Conservation (phyloP, 2,797 vertebrate species). For the Chelon labrosus region DNA sequence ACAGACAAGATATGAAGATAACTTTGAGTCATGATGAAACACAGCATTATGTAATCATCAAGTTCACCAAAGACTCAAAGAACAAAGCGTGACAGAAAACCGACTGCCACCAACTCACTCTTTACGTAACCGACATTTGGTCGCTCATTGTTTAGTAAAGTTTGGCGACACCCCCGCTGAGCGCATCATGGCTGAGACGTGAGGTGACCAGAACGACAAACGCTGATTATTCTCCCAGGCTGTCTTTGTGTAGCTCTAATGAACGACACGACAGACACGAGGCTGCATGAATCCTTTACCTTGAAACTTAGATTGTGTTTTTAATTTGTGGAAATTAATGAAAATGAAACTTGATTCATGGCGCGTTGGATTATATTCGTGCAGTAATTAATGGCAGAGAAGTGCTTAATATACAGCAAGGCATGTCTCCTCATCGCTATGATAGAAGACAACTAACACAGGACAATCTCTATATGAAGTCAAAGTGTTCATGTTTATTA, state of each 20-base stretch:
- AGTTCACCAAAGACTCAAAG: not conserved
- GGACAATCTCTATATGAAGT: not conserved
- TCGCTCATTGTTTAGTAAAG: constrained; percentile 36
- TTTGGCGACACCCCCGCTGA: constrained; percentile 46
- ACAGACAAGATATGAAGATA: not conserved
- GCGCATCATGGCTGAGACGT: constrained; percentile 26
- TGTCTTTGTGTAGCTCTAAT: constrained; percentile 13
- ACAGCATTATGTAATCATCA: not conserved
- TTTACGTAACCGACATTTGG: constrained; percentile 56
- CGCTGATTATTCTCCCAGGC: not conserved
- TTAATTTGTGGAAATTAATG: not conserved
- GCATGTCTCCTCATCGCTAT: no score
- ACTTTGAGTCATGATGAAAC: not conserved
- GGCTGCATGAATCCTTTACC: no score
- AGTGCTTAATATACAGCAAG: no score
- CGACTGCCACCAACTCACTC: constrained; percentile 19
- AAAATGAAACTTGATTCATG: not conserved
- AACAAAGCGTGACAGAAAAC: constrained; percentile 6
- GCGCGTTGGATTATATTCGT: no score
- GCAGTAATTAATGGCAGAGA: not conserved
- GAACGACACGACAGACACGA: not conserved
- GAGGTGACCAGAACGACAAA: constrained; percentile 21
- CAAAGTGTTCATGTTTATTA: no score
- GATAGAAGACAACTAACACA: not conserved
- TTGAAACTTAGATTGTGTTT: no score